Base-by-base conservation (phyloP, 2,888 invertebrate species). In the Archaeoteleia sp. region DNA sequence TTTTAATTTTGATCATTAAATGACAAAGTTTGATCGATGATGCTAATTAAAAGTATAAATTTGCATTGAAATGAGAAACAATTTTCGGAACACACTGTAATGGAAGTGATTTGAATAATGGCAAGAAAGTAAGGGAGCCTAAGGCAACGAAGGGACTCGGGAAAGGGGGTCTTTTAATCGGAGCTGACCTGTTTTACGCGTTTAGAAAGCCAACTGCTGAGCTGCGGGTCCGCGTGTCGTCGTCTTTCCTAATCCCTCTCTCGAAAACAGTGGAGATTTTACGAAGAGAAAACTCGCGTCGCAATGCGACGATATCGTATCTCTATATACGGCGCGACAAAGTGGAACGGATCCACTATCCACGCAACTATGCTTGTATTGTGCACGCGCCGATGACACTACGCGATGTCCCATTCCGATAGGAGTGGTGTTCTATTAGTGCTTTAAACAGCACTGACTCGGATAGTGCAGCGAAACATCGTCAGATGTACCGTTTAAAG, bases 151-250 rank as follows among this genome's bases (percentile, higher is more conserved):
- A 67, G 66, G 66, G 53, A 42, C 57, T 23, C 6, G n/a, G 9
- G 40, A 48, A 66, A 66, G 46, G 58, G 54, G 45, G 49, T 30
- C 43, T 46, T 61, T 54, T 51, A 53, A 67, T 67, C 61, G 46
- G 39, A 65, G 51, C 49, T 54, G 63, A 63, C 67, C 69, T 35
- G 63, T 62, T 69, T 73, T 34, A 25, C 67, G 57, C 71, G 71
- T 75, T 81, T 82, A 81, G 81, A 82, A 82, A 81, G 79, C 78
- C 71, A 77, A 74, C 69, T 70, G 67, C 48, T 25, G 40, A 39
- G 55, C 51, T 51, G 32, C 39, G 8, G 58, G 53, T 58, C 51
- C 63, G 29, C 29, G 29, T 8, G 7, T 29, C 29, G 7, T 37
- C 37, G 57, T 57, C 35, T 42, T 67, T 69, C 58, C 45, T 69